Evolutionary conservation across 2,797 vertebrate genomes (phyloP).

Genomic region (Pelodytes ibericus): DNA sequence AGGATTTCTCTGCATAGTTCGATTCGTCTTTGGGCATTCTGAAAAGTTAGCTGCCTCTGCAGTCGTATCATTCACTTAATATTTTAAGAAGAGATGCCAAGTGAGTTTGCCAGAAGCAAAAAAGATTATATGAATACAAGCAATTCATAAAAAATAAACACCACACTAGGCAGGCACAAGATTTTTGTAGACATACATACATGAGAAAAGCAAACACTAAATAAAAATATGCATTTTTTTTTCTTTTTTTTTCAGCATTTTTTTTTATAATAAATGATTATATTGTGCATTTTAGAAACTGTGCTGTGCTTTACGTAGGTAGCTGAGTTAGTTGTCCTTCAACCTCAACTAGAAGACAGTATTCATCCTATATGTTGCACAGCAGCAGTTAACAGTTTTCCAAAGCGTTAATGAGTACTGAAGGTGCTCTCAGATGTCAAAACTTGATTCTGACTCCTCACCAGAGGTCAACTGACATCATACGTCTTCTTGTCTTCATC

Average conservation of each 20-base stretch:
- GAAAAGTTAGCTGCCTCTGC: slow-evolving; percentile 42
- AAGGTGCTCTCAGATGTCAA: slow-evolving; percentile 42
- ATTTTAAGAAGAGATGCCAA: background rate
- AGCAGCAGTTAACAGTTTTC: slow-evolving; percentile 55
- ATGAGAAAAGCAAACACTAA: slow-evolving; percentile 63
- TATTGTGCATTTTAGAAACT: slow-evolving; percentile 53
- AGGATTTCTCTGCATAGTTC: slow-evolving; percentile 54
- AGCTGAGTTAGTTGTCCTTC: slow-evolving; percentile 61
- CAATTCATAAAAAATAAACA: slow-evolving; percentile 55
- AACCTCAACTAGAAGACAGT: slow-evolving; percentile 61
- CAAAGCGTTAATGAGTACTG: slow-evolving; percentile 58
- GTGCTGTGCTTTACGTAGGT: slow-evolving; percentile 61
- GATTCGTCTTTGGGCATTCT: slow-evolving; percentile 46
- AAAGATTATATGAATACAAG: slow-evolving; percentile 19
- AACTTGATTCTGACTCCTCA: slow-evolving; percentile 26
- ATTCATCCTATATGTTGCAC: slow-evolving; percentile 55
- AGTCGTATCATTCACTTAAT: slow-evolving; percentile 30
- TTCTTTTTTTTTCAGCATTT: slow-evolving; percentile 58
- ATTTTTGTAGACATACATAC: slow-evolving; percentile 62
- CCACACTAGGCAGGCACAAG: slow-evolving; percentile 65
- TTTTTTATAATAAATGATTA: slow-evolving; percentile 55
- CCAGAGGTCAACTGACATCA: background rate
- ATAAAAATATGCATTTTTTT: slow-evolving; percentile 58
- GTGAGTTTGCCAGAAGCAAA: slow-evolving; percentile 19
- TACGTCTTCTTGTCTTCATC: slow-evolving; percentile 20